phyloP scores from a whole-genome alignment of 2,888 invertebrate species.

The Plebejus argus region DNA sequence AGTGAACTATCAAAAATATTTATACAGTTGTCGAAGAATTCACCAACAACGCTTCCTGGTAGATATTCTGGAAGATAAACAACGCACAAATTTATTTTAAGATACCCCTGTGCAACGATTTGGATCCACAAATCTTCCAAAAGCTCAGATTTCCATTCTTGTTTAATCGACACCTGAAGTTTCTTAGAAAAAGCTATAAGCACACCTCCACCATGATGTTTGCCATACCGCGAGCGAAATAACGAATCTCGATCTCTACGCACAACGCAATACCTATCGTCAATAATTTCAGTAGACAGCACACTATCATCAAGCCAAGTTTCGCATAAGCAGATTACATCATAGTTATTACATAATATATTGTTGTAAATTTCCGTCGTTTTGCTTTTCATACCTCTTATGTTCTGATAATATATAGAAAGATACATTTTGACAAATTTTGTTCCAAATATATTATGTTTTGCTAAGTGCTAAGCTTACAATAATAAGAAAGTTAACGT shows the following conservation, averaged over 20 bases:
- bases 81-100: slow-evolving; percentile 13
- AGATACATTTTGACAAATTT: not conserved
- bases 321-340: slow-evolving; percentile 5
- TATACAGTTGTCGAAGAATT: not conserved
- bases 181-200: slow-evolving; percentile 1
- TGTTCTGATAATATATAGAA: slow-evolving; percentile 1
- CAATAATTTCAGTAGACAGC: slow-evolving; percentile 11
- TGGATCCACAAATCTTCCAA: slow-evolving; percentile 32
- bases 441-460: not conserved
- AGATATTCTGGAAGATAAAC: slow-evolving; percentile 32
- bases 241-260: slow-evolving; percentile 2
- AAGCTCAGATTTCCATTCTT: slow-evolving; percentile 29
- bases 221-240: not conserved
- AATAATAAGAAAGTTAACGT: not conserved
- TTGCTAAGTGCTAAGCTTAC: not conserved
- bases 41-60: slow-evolving; percentile 9
- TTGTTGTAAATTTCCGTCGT: not conserved
- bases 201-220: not conserved
- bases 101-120: not conserved
- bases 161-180: not conserved
- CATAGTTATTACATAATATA: not conserved
- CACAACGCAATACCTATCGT: slow-evolving; percentile 16
- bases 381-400: slow-evolving; percentile 10
- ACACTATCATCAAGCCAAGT: slow-evolving; percentile 26
- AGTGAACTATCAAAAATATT: not conserved